These are phyloP conservation scores for Apis dorsata DNA, from an alignment of 1,140 invertebrate species.

Conservation along the genomic window DNA sequence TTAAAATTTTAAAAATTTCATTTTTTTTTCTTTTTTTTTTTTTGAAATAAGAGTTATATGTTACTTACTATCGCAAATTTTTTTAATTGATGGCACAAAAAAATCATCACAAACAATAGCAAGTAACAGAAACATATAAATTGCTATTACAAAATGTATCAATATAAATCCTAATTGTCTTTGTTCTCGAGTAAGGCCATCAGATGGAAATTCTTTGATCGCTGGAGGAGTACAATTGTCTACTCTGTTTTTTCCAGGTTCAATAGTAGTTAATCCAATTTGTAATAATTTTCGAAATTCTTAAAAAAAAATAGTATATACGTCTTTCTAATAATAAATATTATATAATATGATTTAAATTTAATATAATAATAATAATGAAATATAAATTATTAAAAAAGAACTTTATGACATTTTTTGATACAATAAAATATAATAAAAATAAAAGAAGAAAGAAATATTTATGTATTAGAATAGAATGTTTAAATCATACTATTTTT, in stretches of 20 bases:
- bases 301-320: conserved; percentile 6
- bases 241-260: conserved; percentile 30
- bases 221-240: conserved; percentile 80
- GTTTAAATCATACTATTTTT: too few species aligned
- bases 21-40: neutral
- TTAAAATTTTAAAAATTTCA: too few species aligned
- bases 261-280: conserved; percentile 28
- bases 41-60: neutral
- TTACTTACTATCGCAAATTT: conserved; percentile 81
- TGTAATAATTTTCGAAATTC: conserved; percentile 71
- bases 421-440: too few species aligned
- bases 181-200: conserved; percentile 78
- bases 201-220: conserved; percentile 81
- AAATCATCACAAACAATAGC: conserved; percentile 83
- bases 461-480: too few species aligned
- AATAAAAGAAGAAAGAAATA: too few species aligned
- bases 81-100: conserved; percentile 83
- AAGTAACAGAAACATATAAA: conserved; percentile 82
- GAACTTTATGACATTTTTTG: too few species aligned
- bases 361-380: neutral
- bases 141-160: conserved; percentile 81
- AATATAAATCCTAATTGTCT: conserved; percentile 79
- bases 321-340: neutral
- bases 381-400: too few species aligned
- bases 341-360: neutral